Conservation (phyloP, 2,113 vertebrate genomes). For the Muscicapa adusta region DNA sequence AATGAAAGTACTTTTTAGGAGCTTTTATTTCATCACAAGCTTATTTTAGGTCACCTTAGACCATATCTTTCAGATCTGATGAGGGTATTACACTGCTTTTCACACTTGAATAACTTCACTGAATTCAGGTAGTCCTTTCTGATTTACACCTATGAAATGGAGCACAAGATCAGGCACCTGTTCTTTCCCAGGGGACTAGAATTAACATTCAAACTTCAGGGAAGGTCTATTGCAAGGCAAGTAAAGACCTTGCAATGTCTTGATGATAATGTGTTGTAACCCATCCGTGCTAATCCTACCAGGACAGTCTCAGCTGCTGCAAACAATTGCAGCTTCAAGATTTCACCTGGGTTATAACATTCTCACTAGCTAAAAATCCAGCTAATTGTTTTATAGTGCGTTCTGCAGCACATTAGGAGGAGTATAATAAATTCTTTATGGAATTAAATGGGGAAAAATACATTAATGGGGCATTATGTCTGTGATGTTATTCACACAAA, state of each 20-base stretch:
- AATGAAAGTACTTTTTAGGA: neutral
- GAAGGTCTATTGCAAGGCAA: neutral
- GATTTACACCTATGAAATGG: neutral
- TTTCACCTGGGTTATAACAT: neutral
- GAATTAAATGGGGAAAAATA: slow-evolving; percentile 10
- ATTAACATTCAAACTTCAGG: slow-evolving; percentile 30
- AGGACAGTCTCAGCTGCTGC: neutral
- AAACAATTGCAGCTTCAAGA: neutral
- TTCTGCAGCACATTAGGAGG: neutral
- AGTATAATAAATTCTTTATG: neutral
- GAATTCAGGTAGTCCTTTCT: neutral
- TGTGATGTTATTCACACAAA: neutral
- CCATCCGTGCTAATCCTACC: neutral
- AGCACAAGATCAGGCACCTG: neutral
- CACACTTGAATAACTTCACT: neutral
- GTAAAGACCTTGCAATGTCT: neutral
- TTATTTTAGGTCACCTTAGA: neutral
- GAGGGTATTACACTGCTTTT: neutral
- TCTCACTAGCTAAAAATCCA: neutral
- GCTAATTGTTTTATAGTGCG: neutral
- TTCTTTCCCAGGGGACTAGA: neutral
- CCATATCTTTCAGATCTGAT: neutral
- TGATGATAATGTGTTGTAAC: neutral
- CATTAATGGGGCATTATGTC: neutral
- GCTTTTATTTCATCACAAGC: neutral